Base-by-base conservation (phyloP, 2,888 invertebrate species). In the Amorpha juglandis region DNA sequence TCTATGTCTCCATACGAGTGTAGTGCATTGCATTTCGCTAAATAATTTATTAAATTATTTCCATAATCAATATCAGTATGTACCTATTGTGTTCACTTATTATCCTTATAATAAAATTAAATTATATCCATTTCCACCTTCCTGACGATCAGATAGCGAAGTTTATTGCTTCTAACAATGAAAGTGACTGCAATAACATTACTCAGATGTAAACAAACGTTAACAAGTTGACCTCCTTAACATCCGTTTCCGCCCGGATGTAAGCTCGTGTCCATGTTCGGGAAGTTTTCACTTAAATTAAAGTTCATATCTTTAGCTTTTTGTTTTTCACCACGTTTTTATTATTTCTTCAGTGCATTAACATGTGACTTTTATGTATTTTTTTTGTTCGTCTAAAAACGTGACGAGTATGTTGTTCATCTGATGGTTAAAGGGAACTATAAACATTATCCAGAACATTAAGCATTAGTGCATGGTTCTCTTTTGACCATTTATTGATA, bases 231-330 rank as follows among this genome's bases (percentile, higher is more conserved):
- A 58, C 58, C 58, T 58, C 58, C 19, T 19, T 58, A 12, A 42
- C 21, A 42, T 58, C 42, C 58, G 58, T 58, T 42, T 58, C 58
- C 58, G 58, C 42, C 42, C 58, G 58, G 58, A 58, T 6, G 42
- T 58, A 42, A 12, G 52, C 14, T 27, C 16, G 42, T 55, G 55
- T 11, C 12, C 58, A 11, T 38, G 42, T 58, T 58, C 50, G 50
- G 19, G 38, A 58, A 38, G 38, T 58, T 58, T 58, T 42, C 38
- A 42, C 55, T 55, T 4, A 55, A n/a, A n/a, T 16, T 38, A 27
- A 12, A 21, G 16, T 55, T 11, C 38, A 58, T 58, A 16, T 58
- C 16, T 19, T 27, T 27, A 27, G 4, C 2, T 12, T 58, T 11
- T 9, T 6, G 19, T 58, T 38, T 58, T 42, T 19, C 58, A 38